Percentiles rank a stretch among this genome's conserved stretches.
phyloP scores from a whole-genome alignment of 2,888 invertebrate species.

The Epinotia ramella region DNA sequence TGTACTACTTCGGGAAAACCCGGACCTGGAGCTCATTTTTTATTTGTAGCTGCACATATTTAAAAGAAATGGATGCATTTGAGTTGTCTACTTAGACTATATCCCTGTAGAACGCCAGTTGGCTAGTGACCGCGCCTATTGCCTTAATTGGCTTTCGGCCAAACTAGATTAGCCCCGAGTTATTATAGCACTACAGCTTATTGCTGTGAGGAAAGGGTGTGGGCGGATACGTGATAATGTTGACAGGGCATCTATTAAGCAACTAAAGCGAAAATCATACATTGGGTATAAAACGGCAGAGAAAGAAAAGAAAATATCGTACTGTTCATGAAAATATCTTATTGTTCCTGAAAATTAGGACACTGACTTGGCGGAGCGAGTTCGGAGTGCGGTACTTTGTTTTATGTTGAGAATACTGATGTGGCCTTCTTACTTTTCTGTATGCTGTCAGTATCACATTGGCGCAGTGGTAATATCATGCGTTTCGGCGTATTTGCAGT shows the following conservation, averaged over 20 bases:
- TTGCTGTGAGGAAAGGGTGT: neutral
- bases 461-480: no score
- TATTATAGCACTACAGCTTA: neutral
- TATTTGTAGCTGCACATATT: neutral
- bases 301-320: neutral
- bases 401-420: no score
- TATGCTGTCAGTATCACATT: no score
- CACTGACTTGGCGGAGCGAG: no score
- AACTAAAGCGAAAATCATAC: neutral
- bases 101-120: neutral
- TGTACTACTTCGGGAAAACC: no score
- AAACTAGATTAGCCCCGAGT: slow-evolving; percentile 13
- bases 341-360: no score
- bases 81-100: neutral
- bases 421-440: no score
- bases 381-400: no score
- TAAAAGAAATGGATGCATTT: neutral
- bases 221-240: neutral
- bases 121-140: slow-evolving; percentile 14
- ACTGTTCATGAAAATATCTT: no score
- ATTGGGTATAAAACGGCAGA: no score
- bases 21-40: no score
- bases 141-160: slow-evolving; percentile 16
- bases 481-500: no score
- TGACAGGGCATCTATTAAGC: neutral